These are phyloP conservation scores for Malacoraja senta DNA, from an alignment of 2,797 vertebrate species.

Conservation along the genomic window DNA sequence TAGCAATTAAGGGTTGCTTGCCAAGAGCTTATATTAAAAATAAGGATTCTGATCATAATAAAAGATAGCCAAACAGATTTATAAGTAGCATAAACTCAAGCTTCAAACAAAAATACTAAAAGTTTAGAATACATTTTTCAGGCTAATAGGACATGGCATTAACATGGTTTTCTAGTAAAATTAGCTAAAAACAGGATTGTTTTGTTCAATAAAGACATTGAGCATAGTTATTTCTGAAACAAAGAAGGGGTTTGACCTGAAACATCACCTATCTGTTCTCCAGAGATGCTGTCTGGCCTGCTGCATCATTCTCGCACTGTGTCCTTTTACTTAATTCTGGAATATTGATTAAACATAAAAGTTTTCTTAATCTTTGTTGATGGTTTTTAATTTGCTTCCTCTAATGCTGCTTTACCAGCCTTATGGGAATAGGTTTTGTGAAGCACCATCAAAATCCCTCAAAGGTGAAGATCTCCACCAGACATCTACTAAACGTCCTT, in stretches of 20 bases:
- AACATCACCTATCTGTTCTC: too few species aligned
- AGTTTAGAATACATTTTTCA: background rate
- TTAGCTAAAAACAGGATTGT: background rate
- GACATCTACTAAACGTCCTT: background rate
- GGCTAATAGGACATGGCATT: background rate
- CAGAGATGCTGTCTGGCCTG: too few species aligned
- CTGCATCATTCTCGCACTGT: background rate
- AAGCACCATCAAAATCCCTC: background rate
- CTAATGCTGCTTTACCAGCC: background rate
- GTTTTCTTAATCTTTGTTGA: background rate
- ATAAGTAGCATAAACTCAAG: background rate
- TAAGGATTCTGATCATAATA: background rate
- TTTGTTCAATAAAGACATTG: background rate
- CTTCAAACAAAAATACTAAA: background rate
- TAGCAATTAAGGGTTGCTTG: too few species aligned
- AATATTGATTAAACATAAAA: background rate
- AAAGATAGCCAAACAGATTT: background rate
- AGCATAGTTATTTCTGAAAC: background rate
- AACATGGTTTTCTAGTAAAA: background rate
- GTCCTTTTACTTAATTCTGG: background rate
- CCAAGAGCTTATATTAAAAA: background rate
- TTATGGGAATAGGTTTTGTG: background rate
- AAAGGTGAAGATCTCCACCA: background rate
- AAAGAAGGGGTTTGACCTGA: background rate
- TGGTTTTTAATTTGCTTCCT: background rate